A percentile compares a stretch with the other conserved stretches of the same genome.
Evolutionary conservation across 2,797 vertebrate species (phyloP).

Genomic region (Sebastes hopkinsi): DNA sequence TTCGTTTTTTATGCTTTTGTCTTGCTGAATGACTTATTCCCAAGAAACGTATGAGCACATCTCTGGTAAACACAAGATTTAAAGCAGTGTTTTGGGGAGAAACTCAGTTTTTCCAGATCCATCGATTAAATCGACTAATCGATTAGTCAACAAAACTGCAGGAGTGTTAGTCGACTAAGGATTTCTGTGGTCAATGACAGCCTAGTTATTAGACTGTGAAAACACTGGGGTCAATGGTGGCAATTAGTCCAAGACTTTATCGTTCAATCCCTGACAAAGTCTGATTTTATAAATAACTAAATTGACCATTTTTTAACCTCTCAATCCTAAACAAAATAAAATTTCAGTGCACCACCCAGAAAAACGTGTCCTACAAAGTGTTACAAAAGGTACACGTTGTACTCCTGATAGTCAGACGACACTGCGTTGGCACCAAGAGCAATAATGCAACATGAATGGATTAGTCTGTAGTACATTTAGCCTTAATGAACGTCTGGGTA

Average conservation of each 20-base stretch:
- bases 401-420: background rate
- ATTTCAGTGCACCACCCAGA: background rate
- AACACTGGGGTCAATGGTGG: background rate
- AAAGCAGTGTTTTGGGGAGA: fast-evolving
- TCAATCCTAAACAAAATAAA: background rate
- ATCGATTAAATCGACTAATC: no score
- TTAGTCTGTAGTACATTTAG: conserved; percentile 14
- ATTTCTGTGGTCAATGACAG: no score
- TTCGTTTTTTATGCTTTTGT: no score
- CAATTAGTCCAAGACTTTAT: background rate
- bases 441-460: background rate
- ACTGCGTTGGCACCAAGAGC: background rate
- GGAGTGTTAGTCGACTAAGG: no score
- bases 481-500: conserved; percentile 11
- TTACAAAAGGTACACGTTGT: background rate
- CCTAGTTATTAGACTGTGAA: background rate
- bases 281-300: background rate
- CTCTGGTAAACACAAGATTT: no score
- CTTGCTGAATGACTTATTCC: no score
- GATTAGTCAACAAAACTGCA: no score
- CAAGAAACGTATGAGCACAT: no score
- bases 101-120: no score
- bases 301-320: background rate
- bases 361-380: background rate
- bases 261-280: background rate